These are phyloP conservation scores for Lasioglossum albipes DNA, from an alignment of 1,140 invertebrate genomes.

Conservation along the genomic window DNA sequence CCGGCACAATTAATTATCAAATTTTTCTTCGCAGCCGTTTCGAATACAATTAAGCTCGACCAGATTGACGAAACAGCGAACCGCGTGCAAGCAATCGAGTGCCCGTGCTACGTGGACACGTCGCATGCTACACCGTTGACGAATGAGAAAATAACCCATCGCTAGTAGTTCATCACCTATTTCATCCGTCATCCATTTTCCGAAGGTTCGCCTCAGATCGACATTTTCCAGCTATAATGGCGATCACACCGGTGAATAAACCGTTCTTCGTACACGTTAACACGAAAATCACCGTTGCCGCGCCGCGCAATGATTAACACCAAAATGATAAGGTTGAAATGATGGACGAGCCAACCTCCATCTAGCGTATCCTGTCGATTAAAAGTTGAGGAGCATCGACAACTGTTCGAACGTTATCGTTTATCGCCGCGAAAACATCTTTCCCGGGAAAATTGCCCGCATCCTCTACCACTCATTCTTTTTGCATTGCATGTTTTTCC, in stretches of 20 bases:
- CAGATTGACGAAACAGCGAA: slow-evolving; percentile 14
- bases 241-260: not conserved
- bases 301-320: not conserved
- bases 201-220: not conserved
- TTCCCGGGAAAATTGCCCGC: not conserved
- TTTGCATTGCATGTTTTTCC: not conserved
- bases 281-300: not conserved
- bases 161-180: slow-evolving; percentile 2
- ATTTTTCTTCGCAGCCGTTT: not conserved
- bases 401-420: not conserved
- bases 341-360: not conserved
- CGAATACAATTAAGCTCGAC: slow-evolving; percentile 16
- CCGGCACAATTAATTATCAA: slow-evolving; percentile 1
- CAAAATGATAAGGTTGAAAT: not conserved
- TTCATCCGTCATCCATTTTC: not conserved
- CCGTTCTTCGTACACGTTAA: not conserved
- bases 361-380: not conserved
- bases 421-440: not conserved
- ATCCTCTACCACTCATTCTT: not conserved
- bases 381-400: not conserved
- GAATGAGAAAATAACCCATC: slow-evolving; percentile 23
- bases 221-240: not conserved
- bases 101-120: not conserved
- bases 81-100: not conserved
- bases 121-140: not conserved